These are phyloP conservation scores for Stenolophus ochropezus DNA, from an alignment of 2,888 invertebrate species.

Conservation along the genomic window DNA sequence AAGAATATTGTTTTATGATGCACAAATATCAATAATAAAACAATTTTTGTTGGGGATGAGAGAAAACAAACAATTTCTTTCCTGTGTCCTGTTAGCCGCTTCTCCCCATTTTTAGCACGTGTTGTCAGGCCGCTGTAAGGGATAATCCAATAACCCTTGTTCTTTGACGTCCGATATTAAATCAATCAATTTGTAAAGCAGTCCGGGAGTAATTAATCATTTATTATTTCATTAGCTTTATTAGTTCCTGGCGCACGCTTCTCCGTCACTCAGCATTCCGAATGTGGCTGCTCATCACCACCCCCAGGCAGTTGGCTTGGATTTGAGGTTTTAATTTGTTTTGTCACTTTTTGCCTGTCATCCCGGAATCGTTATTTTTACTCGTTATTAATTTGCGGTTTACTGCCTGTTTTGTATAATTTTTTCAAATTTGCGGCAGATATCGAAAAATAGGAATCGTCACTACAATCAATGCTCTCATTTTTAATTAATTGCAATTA, in stretches of 20 bases:
- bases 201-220: slow-evolving; percentile 55
- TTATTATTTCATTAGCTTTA: slow-evolving; percentile 59
- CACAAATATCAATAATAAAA: too few species aligned
- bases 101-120: slow-evolving; percentile 48
- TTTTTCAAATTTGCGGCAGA: too few species aligned
- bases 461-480: too few species aligned
- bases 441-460: too few species aligned
- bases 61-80: background rate
- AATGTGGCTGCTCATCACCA: background rate
- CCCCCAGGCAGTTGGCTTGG: slow-evolving; percentile 16
- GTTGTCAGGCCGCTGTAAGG: slow-evolving; percentile 35
- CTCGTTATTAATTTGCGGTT: too few species aligned
- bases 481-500: too few species aligned
- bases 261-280: background rate
- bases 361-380: too few species aligned
- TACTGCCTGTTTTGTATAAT: too few species aligned
- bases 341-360: too few species aligned
- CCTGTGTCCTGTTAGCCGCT: background rate
- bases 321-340: slow-evolving; percentile 25
- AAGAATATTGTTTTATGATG: too few species aligned
- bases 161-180: slow-evolving; percentile 57
- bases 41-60: too few species aligned
- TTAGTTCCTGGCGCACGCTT: slow-evolving; percentile 40
- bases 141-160: slow-evolving; percentile 53
- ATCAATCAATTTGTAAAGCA: slow-evolving; percentile 59